Base-by-base conservation (phyloP, 2,888 invertebrate species). In the Nephrotoma flavescens region DNA sequence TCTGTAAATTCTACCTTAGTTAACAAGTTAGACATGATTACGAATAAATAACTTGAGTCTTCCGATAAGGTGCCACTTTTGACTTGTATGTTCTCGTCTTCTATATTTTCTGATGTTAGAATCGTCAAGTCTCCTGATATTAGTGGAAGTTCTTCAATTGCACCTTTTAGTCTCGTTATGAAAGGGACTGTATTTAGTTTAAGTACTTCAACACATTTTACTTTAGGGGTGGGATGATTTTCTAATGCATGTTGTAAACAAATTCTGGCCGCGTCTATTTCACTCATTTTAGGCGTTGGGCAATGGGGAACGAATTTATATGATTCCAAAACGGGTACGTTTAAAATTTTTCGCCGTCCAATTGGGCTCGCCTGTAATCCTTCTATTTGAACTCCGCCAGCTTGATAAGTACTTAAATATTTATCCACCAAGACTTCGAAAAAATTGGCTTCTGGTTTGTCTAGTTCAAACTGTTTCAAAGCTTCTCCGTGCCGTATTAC, bases 361-460 rank as follows among this genome's bases (percentile, higher is more conserved):
- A 97, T 96, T 0, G 95, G 93, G 87, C 95, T 95, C 0, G 96
- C 96, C 88, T 95, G 94, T 0, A 97, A 92, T 4, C 96, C 97
- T 86, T 94, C 93, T 6, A 97, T 92, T 91, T 96, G 95, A 0
- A 97, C 95, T 87, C 96, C 96, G 85, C 96, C 96, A 87, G 95
- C 94, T 88, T 94, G 93, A 88, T 92, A 88, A 5, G 90, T 89
- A 85, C 90, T 89, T n/a, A 88, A 88, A 41, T 90, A 89, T 5
- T 87, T 88, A 88, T 90, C 90, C 0, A 89, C 86, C 0, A 89
- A 89, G 83, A 52, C 42, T 0, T 86, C 57, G 9, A 45, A 86
- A 6, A 42, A 6, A 42, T 84, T 4, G 2, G 42, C 12, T n/a
- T 83, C 83, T 12, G 83, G 83, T 52, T 90, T 89, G 44, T 91